Base-by-base conservation (phyloP, 2,113 vertebrate genomes). In the Meles meles region DNA sequence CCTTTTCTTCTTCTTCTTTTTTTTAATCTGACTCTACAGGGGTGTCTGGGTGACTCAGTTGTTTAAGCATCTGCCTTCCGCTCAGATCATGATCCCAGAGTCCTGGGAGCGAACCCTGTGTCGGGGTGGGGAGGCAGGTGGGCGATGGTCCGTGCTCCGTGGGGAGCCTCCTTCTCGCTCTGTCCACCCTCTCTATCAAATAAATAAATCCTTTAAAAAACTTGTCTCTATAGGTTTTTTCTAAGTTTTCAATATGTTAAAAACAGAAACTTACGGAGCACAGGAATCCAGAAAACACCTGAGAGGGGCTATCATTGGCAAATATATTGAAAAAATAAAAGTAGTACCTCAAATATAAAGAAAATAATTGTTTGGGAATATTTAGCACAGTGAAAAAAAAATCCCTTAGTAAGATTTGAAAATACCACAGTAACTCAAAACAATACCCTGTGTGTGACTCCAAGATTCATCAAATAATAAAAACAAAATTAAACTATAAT, bases 401-500 rank as follows among this genome's bases (percentile, higher is more conserved):
- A 81, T 37, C 17, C 3, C 11, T 39, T 61, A 52, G 4, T 37
- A 61, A 88, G 59, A 90, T 20, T 39, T 77, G 29, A 37, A n/a
- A 14, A 15, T 6, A 88, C 14, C n/a, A 88, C 13, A 92, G 23
- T 77, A 49, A 83, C 42, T 67, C 44, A 63, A 59, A 57, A 6
- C 23, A 76, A 42, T 17, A 77, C 3, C 21, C 9, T 52, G 52
- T 7, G 2, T 90, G 49, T 71, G 59, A 91, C 34, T 93, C 63
- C 4, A 44, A 37, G 61, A 80, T 63, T 63, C 17, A 90, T 49
- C 74, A 87, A 91, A 82, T 17, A 88, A 74, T 31, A 80, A 87
- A 81, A 90, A 85, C 61, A 90, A 80, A 93, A 90, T 69, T 85
- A 71, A 81, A 61, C 25, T 31, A 92, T 17, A 63, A 37, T 59